These are phyloP conservation scores for Pseudococcus jackbeardsleyi DNA, from an alignment of 2,888 invertebrate species.

Conservation along the genomic window DNA sequence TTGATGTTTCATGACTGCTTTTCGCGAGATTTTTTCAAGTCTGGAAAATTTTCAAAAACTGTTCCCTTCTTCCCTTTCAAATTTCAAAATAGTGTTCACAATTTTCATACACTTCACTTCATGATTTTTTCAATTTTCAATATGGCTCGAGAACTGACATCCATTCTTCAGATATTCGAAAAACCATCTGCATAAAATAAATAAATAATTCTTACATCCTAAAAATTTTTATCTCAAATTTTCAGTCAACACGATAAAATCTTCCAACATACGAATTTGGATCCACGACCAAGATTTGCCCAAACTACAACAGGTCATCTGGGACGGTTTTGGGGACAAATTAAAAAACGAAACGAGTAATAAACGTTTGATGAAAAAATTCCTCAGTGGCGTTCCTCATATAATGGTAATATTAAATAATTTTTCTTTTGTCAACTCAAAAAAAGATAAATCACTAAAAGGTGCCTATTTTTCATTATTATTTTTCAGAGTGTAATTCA, in stretches of 20 bases:
- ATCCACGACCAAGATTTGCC: slow-evolving; percentile 92
- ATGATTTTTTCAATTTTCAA: too few relatives aligned
- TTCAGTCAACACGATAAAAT: slow-evolving; percentile 76
- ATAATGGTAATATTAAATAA: slow-evolving; percentile 78
- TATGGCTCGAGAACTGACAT: too few relatives aligned
- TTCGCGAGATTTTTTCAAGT: too few relatives aligned
- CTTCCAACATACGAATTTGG: slow-evolving; percentile 94
- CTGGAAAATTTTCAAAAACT: too few relatives aligned
- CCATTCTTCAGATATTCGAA: too few relatives aligned
- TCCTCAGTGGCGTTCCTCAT: slow-evolving; percentile 93
- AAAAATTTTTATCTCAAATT: not conserved
- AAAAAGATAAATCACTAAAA: not conserved
- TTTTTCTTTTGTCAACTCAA: not conserved
- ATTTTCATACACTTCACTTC: too few relatives aligned
- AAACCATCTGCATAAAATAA: too few relatives aligned
- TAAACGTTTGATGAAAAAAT: slow-evolving; percentile 84
- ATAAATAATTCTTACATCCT: too few relatives aligned
- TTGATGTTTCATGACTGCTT: too few relatives aligned
- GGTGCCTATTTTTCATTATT: slow-evolving; percentile 25
- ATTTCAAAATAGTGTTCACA: too few relatives aligned
- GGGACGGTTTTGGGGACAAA: slow-evolving; percentile 90
- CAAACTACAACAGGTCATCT: slow-evolving; percentile 87
- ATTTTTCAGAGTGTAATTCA: slow-evolving; percentile 78
- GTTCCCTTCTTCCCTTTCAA: too few relatives aligned
- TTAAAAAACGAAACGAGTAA: slow-evolving; percentile 87